Evolutionary conservation across 2,888 invertebrate species (phyloP).

Genomic region (Bibio marci): DNA sequence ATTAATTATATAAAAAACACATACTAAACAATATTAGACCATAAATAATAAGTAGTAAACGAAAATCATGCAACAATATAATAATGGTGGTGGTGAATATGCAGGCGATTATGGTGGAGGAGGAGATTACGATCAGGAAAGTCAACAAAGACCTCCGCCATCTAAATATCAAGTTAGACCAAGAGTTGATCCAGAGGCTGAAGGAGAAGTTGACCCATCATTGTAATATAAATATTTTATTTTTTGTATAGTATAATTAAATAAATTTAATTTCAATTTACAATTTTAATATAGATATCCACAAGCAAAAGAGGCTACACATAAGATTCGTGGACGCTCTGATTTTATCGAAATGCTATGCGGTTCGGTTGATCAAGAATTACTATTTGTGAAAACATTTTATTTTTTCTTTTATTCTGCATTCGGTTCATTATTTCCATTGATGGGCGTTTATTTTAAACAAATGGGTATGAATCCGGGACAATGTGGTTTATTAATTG

Average conservation of each 20-base stretch:
- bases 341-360: conserved; percentile 72
- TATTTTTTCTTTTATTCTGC: conserved; percentile 99
- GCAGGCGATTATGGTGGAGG: conserved; percentile 4
- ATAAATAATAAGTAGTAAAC: too few species aligned
- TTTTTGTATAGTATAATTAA: neutral
- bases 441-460: conserved; percentile 99
- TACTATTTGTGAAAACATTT: conserved; percentile 90
- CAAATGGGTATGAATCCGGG: conserved; percentile 98
- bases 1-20: too few species aligned
- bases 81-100: conserved; percentile 8
- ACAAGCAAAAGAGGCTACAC: conserved; percentile 72
- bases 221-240: conserved; percentile 31
- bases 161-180: conserved; percentile 36
- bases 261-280: neutral
- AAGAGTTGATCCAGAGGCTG: conserved; percentile 64
- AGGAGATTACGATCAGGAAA: conserved; percentile 5
- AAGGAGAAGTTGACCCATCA: conserved; percentile 70
- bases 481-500: conserved; percentile 86
- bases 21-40: too few species aligned
- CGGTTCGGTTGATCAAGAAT: conserved; percentile 72
- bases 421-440: conserved; percentile 92
- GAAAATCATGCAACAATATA: conserved; percentile 10
- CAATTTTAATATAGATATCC: conserved; percentile 43
- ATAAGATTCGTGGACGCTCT: conserved; percentile 74
- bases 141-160: conserved; percentile 8